Conservation (phyloP, 2,113 vertebrate genomes). For the Ceyx margarethae region DNA sequence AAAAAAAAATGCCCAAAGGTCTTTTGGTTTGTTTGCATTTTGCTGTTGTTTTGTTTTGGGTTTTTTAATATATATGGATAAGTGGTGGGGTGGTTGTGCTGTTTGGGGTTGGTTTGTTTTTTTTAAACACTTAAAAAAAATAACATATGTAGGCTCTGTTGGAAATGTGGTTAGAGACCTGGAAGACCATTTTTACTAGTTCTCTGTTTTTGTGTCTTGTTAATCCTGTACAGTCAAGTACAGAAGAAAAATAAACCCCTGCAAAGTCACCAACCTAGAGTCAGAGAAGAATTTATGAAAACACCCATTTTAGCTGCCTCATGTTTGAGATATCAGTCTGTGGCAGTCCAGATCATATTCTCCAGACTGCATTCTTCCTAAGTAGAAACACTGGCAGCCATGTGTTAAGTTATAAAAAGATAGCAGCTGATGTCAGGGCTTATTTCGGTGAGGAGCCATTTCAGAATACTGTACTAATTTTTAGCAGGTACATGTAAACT, state of each 20-base stretch:
- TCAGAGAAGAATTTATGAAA: not conserved
- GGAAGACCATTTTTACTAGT: not conserved
- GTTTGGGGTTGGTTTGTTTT: not conserved
- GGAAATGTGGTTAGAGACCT: not conserved
- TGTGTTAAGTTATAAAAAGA: slow-evolving; percentile 65
- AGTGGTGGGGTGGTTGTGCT: not conserved
- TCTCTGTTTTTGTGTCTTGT: not conserved
- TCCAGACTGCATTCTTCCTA: slow-evolving; percentile 56
- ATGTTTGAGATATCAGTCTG: slow-evolving; percentile 6
- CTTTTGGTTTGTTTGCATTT: not conserved
- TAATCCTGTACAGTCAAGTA: not conserved
- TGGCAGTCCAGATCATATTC: slow-evolving; percentile 43
- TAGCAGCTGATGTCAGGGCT: slow-evolving; percentile 61
- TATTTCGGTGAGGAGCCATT: slow-evolving; percentile 35
- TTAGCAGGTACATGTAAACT: slow-evolving; percentile 35
- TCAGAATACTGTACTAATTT: slow-evolving; percentile 42
- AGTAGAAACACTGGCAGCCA: slow-evolving; percentile 53
- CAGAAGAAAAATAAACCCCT: not conserved
- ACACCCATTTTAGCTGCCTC: slow-evolving; percentile 23
- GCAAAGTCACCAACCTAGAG: not conserved
- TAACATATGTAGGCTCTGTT: not conserved
- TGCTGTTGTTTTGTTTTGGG: not conserved
- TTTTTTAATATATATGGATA: not conserved
- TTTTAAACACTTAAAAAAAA: not conserved
- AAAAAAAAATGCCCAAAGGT: not conserved